phyloP scores from a whole-genome alignment of 2,797 vertebrate species.

The Microcaecilia unicolor region DNA sequence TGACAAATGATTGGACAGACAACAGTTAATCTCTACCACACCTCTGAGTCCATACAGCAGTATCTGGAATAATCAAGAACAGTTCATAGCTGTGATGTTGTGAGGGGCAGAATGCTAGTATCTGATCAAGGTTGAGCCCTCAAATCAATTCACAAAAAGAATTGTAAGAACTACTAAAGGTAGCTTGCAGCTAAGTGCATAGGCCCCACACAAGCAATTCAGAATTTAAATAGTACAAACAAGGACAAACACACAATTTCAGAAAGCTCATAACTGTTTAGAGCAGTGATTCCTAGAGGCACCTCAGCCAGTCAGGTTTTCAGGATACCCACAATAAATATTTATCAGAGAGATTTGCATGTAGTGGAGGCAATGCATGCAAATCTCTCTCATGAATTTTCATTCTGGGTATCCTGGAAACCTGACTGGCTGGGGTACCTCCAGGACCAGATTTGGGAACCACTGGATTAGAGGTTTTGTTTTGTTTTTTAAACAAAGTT shows the following conservation, averaged over 20 bases:
- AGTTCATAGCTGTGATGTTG: background rate
- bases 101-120: constrained; percentile 13
- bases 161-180: background rate
- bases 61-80: constrained; percentile 25
- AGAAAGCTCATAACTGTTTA: background rate
- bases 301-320: too few relatives aligned
- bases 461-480: too few relatives aligned
- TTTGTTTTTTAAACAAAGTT: too few relatives aligned
- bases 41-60: constrained; percentile 17
- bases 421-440: too few relatives aligned
- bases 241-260: background rate
- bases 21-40: constrained; percentile 46
- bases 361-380: too few relatives aligned
- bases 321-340: too few relatives aligned
- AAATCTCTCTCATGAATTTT: too few relatives aligned
- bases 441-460: too few relatives aligned
- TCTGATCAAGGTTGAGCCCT: constrained; percentile 36
- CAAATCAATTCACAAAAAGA: constrained; percentile 19
- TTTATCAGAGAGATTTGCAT: too few relatives aligned
- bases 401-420: too few relatives aligned
- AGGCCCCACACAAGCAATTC: accelerated
- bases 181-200: constrained; percentile 4
- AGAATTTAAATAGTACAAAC: constrained; percentile 6
- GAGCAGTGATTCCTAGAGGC: constrained; percentile 5
- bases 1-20: constrained; percentile 58